Base-by-base conservation (phyloP, 2,888 invertebrate species). In the Campaea margaritaria region DNA sequence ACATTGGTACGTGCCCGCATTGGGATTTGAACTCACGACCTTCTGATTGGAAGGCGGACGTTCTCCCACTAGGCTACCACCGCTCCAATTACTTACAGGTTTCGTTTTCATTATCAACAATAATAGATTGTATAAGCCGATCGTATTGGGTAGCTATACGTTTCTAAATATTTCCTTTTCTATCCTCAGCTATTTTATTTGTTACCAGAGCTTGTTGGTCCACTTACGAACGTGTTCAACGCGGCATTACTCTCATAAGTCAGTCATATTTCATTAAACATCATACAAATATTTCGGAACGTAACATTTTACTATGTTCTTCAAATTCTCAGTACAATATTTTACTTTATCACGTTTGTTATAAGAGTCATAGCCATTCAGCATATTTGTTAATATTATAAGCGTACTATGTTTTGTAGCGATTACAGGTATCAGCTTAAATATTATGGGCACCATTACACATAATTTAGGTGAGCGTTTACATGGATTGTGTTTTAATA, bases 351-450 rank as follows among this genome's bases (percentile, higher is more conserved):
- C 21, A 0, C 39, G 0, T 16, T 38, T 1, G 7, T 7, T 5
- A 1, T 43, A 51, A 42, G 13, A 13, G 34, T 34, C 11, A 42
- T 31, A 34, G 31, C 42, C 2, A n/a, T 34, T 27, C 11, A 16
- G 4, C 42, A 31, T 14, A n/a, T 14, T 1, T 49, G 2, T 5
- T 12, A 16, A 36, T 5, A 2, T n/a, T 36, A 21, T 21, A 9
- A 31, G 31, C 10, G 27, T 48, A 49, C 48, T 15, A 31, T 34
- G 51, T 51, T 34, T 31, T 8, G n/a, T 10, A 43, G 9, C 34
- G 51, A 51, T 53, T 53, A 45, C 14, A 46, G 39, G 36, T 28
- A 53, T 46, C 39, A 21, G 43, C 51, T 51, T 15, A 50, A 46
- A 39, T 38, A 15, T 53, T 46, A 53, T 15, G 45, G 53, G 9